These are phyloP conservation scores for Chrysogorgia sp. DNA, from an alignment of 92 coral and sea anemone genomes.

Conservation along the genomic window DNA sequence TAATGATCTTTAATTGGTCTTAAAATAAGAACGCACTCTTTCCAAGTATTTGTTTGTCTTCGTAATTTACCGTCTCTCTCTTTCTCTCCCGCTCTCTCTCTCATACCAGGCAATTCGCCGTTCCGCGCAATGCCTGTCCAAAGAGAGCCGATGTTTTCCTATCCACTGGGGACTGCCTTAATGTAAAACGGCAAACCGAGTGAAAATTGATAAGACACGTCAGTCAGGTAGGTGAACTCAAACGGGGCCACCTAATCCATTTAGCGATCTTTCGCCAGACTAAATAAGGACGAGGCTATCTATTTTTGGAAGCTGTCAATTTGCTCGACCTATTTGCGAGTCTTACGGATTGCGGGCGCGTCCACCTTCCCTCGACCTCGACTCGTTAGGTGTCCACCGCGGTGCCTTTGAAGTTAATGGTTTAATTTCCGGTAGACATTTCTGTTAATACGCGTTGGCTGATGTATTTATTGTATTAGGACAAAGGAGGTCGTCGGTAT, in stretches of 20 bases:
- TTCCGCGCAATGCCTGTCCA: not conserved
- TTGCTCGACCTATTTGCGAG: slow-evolving; percentile 27
- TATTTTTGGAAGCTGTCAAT: slow-evolving; percentile 18
- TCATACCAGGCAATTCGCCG: slow-evolving; percentile 18
- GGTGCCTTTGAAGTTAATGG: slow-evolving; percentile 88
- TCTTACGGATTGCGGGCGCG: slow-evolving; percentile 28
- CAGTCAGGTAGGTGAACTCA: slow-evolving; percentile 36
- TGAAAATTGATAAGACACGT: slow-evolving; percentile 25
- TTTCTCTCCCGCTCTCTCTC: not conserved
- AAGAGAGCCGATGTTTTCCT: slow-evolving; percentile 42
- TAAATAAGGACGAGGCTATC: slow-evolving; percentile 1
- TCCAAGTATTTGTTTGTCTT: slow-evolving; percentile 32
- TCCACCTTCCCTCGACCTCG: slow-evolving; percentile 42
- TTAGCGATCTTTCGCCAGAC: slow-evolving; percentile 45
- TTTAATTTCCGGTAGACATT: slow-evolving; percentile 97
- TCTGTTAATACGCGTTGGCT: slow-evolving; percentile 82
- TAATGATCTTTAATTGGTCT: slow-evolving; percentile 47
- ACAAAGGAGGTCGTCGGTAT: slow-evolving; percentile 72
- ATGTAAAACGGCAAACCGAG: slow-evolving; percentile 20
- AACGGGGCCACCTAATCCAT: slow-evolving; percentile 44
- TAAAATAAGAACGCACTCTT: slow-evolving; percentile 44
- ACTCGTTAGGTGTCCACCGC: slow-evolving; percentile 54
- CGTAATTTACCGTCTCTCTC: slow-evolving; percentile 19
- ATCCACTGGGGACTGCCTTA: slow-evolving; percentile 30
- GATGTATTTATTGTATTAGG: slow-evolving; percentile 66